Conservation (phyloP, 2,113 vertebrate species). For the Gorsachius goisagi region DNA sequence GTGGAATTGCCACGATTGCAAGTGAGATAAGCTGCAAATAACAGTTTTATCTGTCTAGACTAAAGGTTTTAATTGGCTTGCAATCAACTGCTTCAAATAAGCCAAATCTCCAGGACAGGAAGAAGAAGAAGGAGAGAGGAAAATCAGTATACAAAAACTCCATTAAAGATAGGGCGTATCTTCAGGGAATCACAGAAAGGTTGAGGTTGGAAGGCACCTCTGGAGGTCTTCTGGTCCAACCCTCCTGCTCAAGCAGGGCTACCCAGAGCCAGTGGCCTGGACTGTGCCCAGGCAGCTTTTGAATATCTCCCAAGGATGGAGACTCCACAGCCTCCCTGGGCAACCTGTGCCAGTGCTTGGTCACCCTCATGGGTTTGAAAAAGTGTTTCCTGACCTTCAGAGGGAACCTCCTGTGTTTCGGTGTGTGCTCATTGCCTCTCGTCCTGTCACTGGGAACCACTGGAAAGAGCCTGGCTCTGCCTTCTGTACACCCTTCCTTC, state of each 20-base stretch:
- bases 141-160: not conserved
- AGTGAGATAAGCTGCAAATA: slow-evolving; percentile 38
- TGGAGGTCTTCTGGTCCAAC: not conserved
- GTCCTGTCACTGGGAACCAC: not conserved
- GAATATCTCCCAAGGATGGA: not conserved
- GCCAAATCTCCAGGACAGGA: not conserved
- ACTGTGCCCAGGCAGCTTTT: not conserved
- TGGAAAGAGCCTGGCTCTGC: not conserved
- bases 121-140: not conserved
- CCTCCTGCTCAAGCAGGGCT: fast-evolving
- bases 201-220: not conserved
- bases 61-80: slow-evolving; percentile 42
- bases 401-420: not conserved
- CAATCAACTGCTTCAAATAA: not conserved
- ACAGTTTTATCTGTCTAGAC: slow-evolving; percentile 54
- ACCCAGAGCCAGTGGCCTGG: not conserved
- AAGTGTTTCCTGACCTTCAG: not conserved
- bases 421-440: fast-evolving
- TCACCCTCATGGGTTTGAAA: not conserved
- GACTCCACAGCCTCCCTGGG: not conserved
- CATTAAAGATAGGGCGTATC: not conserved
- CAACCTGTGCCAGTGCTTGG: not conserved
- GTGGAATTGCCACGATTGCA: not conserved
- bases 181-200: not conserved
- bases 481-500: not conserved